Evolutionary conservation across 2,888 invertebrate genomes (phyloP), one percentile per base, ranked within the genome.

Genomic region (Pasiphila rectangulata): DNA sequence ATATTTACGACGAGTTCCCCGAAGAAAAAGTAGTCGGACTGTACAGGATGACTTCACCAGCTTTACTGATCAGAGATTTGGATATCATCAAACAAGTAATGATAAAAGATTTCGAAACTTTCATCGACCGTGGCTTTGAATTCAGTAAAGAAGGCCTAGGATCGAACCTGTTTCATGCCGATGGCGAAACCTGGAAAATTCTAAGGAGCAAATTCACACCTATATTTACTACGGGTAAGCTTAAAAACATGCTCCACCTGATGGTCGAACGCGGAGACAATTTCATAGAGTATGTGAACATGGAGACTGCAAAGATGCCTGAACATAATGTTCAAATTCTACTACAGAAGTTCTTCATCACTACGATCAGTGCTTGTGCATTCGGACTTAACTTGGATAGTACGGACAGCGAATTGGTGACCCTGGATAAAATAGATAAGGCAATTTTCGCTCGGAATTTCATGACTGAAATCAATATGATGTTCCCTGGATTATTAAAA

Each of bases 241-340:
- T 80, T n/a, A 80, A 70, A 47, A 75, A 72, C 20, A 81, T 82
- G 80, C 60, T 75, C 12, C 56, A 71, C 49, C 40, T 81, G 13
- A 50, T 82, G 10, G 50, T 51, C 13, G 71, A 75, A 17, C 61
- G 67, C 1, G 69, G 61, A 9, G 64, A 79, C 4, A 50, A 56
- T 4, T 75, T 75, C 21, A 16, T 69, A 0, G 46, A 71, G 0
- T 59, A 16, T n/a, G n/a, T 30, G n/a, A 4, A 30, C 15, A 15
- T n/a, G 9, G 29, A 30, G 13, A 30, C 16, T 15, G 7, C 29
- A 0, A 3, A 16, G 16, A n/a, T 16, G n/a, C 1, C n/a, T n/a
- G 29, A 30, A 30, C 13, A 30, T 15, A 16, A 30, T 16, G 13
- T 30, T 4, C 3, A n/a, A n/a, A n/a, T 4, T 30, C 29, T 30